Conservation (phyloP, 2,888 invertebrate species). For the Andrena camellia region DNA sequence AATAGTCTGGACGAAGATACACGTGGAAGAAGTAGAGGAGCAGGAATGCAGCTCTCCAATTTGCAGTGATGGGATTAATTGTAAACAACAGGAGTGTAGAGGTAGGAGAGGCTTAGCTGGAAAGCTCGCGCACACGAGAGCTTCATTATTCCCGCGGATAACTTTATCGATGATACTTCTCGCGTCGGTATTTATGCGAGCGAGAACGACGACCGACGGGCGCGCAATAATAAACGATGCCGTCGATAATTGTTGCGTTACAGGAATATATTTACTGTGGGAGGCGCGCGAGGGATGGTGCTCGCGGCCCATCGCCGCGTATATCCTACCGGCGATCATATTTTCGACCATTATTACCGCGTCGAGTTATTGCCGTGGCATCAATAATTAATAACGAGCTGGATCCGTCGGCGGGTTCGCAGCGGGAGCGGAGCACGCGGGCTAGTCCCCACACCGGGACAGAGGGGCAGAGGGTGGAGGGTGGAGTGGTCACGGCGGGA, state of each 20-base stretch:
- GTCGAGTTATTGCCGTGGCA: constrained; percentile 56
- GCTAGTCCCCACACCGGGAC: background rate
- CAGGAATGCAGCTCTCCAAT: background rate
- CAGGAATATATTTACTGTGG: constrained; percentile 64
- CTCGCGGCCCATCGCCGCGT: constrained; percentile 31
- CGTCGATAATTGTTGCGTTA: constrained; percentile 64
- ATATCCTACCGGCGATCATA: constrained; percentile 57
- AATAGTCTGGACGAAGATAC: too few relatives aligned
- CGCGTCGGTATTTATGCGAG: constrained; percentile 43
- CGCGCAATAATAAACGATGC: constrained; percentile 55
- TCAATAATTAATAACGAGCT: constrained; percentile 69
- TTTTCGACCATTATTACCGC: constrained; percentile 64
- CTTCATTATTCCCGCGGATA: constrained; percentile 37
- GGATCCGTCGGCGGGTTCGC: constrained; percentile 38
- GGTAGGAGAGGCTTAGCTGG: background rate
- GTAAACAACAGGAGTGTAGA: background rate
- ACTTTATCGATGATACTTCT: constrained; percentile 40
- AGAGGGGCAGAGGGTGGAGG: background rate
- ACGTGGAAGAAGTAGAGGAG: background rate
- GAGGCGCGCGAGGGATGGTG: constrained; percentile 1
- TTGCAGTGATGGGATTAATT: constrained; percentile 14
- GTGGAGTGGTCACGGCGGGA: constrained; percentile 5
- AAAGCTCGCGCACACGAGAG: constrained; percentile 3
- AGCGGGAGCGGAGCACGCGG: background rate
- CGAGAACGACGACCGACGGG: constrained; percentile 45